Conservation (phyloP, 2,113 vertebrate species). For the Oncorhynchus keta region DNA sequence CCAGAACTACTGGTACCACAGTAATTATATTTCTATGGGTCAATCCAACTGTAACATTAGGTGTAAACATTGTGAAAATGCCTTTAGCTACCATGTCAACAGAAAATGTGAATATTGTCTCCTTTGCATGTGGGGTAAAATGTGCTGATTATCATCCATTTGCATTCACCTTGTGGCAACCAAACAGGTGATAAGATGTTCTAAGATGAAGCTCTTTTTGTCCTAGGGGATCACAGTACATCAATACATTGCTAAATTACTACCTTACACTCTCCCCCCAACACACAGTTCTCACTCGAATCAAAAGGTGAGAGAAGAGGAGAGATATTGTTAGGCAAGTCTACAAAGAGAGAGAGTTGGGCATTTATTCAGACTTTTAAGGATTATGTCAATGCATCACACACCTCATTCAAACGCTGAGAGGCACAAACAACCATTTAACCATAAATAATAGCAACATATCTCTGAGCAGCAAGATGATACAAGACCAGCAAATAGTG, state of each 20-base stretch:
- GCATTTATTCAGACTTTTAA: constrained; percentile 99
- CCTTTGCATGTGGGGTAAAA: constrained; percentile 68
- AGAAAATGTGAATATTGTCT: constrained; percentile 80
- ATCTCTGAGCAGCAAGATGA: neutral
- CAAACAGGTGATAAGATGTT: constrained; percentile 88
- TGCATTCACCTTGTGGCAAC: constrained; percentile 96
- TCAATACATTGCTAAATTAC: constrained; percentile 99
- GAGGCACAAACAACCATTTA: neutral
- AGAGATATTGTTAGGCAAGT: constrained; percentile 99
- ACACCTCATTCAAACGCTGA: constrained; percentile 61
- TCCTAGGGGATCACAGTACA: constrained; percentile 99
- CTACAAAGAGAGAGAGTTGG: constrained; percentile 99
- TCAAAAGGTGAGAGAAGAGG: constrained; percentile 98
- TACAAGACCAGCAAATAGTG: constrained; percentile 24
- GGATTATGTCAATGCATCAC: constrained; percentile 95
- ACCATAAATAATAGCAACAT: neutral
- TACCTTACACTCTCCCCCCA: constrained; percentile 92
- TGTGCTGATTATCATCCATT: constrained; percentile 68
- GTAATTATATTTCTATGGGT: neutral
- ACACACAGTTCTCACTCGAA: constrained; percentile 99
- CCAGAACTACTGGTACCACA: neutral
- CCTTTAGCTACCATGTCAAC: constrained; percentile 25
- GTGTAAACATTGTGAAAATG: constrained; percentile 3
- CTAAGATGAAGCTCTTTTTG: constrained; percentile 81
- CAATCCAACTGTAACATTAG: neutral